A percentile compares a stretch with the other conserved stretches of the same genome.
These are phyloP conservation scores for Dendronephthya gigantea DNA, from an alignment of 64 coral and sea anemone genomes.

Conservation along the genomic window DNA sequence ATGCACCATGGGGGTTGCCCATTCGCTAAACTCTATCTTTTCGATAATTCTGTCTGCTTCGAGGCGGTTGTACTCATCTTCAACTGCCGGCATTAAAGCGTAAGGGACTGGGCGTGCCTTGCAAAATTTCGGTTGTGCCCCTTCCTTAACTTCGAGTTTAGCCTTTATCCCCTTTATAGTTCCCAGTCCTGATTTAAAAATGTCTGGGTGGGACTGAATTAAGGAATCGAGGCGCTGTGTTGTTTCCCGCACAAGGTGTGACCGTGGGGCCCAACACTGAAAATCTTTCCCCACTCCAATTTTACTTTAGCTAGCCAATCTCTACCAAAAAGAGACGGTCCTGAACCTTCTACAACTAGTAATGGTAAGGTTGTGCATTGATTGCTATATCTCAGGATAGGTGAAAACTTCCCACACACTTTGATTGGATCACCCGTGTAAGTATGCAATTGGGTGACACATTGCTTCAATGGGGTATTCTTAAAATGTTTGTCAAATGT, in stretches of 20 bases:
- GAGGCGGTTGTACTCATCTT: not conserved
- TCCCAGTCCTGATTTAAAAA: not conserved
- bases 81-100: not conserved
- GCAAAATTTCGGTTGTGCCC: not conserved
- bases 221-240: no score
- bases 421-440: not conserved
- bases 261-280: not conserved
- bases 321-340: not conserved
- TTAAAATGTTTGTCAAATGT: not conserved
- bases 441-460: not conserved
- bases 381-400: not conserved
- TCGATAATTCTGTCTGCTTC: not conserved
- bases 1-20: slow-evolving; percentile 3
- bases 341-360: not conserved
- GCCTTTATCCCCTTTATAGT: not conserved
- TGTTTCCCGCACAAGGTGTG: no score
- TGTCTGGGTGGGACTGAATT: not conserved
- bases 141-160: not conserved
- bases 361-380: not conserved
- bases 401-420: not conserved
- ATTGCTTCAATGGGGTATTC: not conserved
- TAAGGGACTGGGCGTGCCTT: not conserved
- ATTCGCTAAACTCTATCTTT: not conserved
- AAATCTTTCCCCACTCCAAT: not conserved
- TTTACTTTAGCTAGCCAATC: not conserved